Percentiles rank a stretch among this genome's conserved stretches.
Conservation (phyloP, 2,888 invertebrate genomes). For the Drosophila aldrichi region DNA sequence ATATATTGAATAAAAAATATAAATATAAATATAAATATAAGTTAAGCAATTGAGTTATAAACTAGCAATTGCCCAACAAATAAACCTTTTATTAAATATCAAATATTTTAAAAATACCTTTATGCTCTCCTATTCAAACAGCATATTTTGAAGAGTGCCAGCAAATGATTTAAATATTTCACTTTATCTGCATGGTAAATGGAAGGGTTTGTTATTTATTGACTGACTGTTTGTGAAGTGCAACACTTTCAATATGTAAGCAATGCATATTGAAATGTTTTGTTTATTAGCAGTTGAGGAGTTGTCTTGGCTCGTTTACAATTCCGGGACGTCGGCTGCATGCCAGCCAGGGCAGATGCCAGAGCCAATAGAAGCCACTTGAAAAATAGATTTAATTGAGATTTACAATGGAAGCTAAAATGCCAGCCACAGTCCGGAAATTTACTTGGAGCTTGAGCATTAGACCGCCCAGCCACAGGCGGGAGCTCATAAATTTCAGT, state of each 20-base stretch:
- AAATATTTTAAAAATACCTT: neutral
- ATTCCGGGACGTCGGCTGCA: constrained; percentile 36
- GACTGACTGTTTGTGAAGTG: constrained; percentile 15
- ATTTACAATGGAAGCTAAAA: constrained; percentile 68
- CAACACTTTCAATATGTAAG: constrained; percentile 14
- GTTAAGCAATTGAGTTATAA: too few species aligned
- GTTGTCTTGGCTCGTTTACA: constrained; percentile 44
- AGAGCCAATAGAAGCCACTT: constrained; percentile 26
- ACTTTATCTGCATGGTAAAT: neutral
- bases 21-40: too few species aligned
- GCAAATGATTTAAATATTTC: neutral
- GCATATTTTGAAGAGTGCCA: neutral
- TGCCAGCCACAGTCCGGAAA: constrained; percentile 52
- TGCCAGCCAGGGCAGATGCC: constrained; percentile 38
- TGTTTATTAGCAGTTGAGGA: constrained; percentile 39
- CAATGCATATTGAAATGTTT: constrained; percentile 30
- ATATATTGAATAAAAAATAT: too few species aligned
- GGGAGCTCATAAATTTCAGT: constrained; percentile 66
- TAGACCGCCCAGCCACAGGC: constrained; percentile 25
- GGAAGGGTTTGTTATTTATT: constrained; percentile 11
- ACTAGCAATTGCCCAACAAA: too few species aligned
- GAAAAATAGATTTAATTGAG: constrained; percentile 65
- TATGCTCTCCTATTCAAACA: neutral
- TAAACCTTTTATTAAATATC: neutral
- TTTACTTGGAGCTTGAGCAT: constrained; percentile 45